Evolutionary conservation across 2,888 invertebrate genomes (phyloP).

Genomic region (Drymonia ruficornis): DNA sequence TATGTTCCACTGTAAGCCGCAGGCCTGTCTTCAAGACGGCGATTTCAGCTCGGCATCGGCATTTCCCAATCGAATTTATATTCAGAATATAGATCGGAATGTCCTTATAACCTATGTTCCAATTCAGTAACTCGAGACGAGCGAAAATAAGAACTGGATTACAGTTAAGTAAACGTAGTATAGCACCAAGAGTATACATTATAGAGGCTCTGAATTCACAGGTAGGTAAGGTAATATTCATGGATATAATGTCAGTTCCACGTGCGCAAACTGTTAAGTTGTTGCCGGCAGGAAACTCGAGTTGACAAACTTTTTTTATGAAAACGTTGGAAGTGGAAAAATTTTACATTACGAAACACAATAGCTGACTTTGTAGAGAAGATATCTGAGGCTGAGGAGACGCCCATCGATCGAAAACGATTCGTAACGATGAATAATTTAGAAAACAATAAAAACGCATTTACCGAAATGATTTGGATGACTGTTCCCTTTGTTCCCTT

Average conservation of each 20-base stretch:
- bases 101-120: background rate
- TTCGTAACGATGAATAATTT: background rate
- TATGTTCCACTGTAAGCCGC: background rate
- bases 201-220: conserved; percentile 7
- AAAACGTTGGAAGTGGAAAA: conserved; percentile 32
- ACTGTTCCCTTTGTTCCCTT: background rate
- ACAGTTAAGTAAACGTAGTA: background rate
- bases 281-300: conserved; percentile 23
- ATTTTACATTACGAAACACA: conserved; percentile 35
- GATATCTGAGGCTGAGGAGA: too few species aligned
- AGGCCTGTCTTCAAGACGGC: background rate
- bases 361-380: conserved; percentile 3
- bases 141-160: background rate
- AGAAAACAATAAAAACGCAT: background rate
- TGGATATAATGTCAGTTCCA: conserved; percentile 23
- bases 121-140: background rate
- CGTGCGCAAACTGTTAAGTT: conserved; percentile 30
- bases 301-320: conserved; percentile 30
- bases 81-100: background rate
- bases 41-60: background rate
- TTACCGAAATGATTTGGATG: background rate
- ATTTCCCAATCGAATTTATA: background rate
- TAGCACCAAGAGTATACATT: background rate
- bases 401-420: too few species aligned
- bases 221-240: conserved; percentile 16